Evolutionary conservation across 2,797 vertebrate genomes (phyloP).

Genomic region (Myripristis jacobus): DNA sequence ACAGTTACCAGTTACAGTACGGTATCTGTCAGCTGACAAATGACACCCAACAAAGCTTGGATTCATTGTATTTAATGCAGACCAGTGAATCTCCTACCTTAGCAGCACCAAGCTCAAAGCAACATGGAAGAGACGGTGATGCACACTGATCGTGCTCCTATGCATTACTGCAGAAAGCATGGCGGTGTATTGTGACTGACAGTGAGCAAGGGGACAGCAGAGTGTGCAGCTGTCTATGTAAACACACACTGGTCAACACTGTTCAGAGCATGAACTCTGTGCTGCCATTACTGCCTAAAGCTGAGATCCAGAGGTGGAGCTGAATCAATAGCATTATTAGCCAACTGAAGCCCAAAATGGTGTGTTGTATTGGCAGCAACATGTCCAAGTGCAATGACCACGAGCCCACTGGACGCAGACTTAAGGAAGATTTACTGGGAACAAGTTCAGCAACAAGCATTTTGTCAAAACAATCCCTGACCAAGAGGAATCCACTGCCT

Average conservation of each 20-base stretch:
- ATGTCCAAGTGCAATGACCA: background rate
- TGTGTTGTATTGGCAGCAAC: background rate
- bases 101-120: constrained; percentile 56
- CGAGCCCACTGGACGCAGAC: too few species aligned
- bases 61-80: constrained; percentile 3
- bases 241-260: constrained; percentile 73
- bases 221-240: constrained; percentile 43
- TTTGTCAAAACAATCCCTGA: too few species aligned
- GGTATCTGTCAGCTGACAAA: background rate
- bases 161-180: constrained; percentile 56
- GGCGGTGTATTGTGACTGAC: constrained; percentile 47
- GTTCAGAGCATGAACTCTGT: constrained; percentile 54
- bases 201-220: constrained; percentile 12
- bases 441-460: too few species aligned
- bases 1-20: too few species aligned
- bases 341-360: background rate
- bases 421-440: too few species aligned
- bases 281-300: constrained; percentile 4
- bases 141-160: constrained; percentile 16
- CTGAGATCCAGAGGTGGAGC: constrained; percentile 26
- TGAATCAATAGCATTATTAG: background rate
- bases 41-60: background rate
- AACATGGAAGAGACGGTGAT: constrained; percentile 30
- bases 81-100: constrained; percentile 61
- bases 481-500: too few species aligned